Conservation (phyloP, 2,888 invertebrate genomes). For the Hemistola chrysoprasaria region DNA sequence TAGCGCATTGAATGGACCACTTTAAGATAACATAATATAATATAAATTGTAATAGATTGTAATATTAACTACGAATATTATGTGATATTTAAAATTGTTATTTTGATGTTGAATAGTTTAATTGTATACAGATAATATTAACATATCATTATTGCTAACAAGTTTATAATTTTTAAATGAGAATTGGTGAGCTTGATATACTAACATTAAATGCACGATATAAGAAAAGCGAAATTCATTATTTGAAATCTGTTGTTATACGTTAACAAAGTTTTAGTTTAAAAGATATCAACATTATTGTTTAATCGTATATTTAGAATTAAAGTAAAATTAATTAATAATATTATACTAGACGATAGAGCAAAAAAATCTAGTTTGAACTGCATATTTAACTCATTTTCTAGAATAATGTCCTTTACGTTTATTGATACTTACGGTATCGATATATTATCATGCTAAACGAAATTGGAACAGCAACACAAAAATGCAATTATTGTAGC, state of each 20-base stretch:
- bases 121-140: conserved; percentile 62
- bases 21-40: conserved; percentile 56
- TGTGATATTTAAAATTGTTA: conserved; percentile 78
- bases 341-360: no score
- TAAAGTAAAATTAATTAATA: no score
- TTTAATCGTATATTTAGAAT: background rate
- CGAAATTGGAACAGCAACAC: no score
- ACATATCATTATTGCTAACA: conserved; percentile 78
- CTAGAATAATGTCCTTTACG: no score
- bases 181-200: background rate
- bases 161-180: conserved; percentile 39
- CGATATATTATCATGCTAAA: no score
- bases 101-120: conserved; percentile 69
- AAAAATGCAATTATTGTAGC: no score
- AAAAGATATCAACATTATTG: no score
- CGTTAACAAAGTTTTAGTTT: conserved; percentile 1
- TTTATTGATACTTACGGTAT: no score
- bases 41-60: conserved; percentile 30
- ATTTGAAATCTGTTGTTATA: no score
- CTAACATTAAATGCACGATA: background rate
- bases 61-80: conserved; percentile 72
- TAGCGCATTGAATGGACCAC: conserved; percentile 66
- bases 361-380: no score
- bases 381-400: no score
- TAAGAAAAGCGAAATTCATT: background rate